These are phyloP conservation scores for Eulithis prunata DNA, from an alignment of 2,888 invertebrate genomes.

Conservation along the genomic window DNA sequence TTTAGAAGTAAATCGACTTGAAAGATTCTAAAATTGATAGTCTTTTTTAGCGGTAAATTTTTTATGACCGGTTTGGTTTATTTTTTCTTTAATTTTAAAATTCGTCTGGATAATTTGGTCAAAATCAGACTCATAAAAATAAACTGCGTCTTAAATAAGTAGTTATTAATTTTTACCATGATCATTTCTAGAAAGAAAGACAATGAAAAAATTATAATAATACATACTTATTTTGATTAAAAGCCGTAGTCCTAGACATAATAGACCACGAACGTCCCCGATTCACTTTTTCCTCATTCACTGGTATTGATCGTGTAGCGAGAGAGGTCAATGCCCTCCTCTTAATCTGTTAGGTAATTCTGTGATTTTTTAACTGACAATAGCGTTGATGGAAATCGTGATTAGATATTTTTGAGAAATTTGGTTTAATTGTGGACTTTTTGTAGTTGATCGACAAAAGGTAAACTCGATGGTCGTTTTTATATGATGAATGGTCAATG, in stretches of 20 bases:
- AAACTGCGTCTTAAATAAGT: no score
- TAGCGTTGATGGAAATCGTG: slow-evolving; percentile 34
- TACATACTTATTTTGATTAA: no score
- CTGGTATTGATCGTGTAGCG: slow-evolving; percentile 38
- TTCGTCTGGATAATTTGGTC: no score
- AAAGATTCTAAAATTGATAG: no score
- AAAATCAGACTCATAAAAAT: no score
- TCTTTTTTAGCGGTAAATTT: no score
- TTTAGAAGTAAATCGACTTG: no score
- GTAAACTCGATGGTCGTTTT: background rate
- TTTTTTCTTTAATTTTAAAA: no score
- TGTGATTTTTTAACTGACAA: slow-evolving; percentile 39
- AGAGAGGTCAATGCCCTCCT: slow-evolving; percentile 32
- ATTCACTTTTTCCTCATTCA: slow-evolving; percentile 30
- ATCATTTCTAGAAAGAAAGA: no score
- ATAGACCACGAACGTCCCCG: slow-evolving; percentile 21
- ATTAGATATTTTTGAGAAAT: slow-evolving; percentile 30
- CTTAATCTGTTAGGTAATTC: slow-evolving; percentile 38
- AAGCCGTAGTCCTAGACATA: slow-evolving; percentile 8
- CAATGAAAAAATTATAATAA: no score
- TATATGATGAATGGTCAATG: background rate
- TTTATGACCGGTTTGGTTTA: no score
- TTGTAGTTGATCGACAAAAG: background rate
- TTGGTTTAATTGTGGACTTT: slow-evolving; percentile 16
- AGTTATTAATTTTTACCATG: no score